Evolutionary conservation across 2,888 invertebrate species (phyloP), one percentile per base, ranked within the genome.

Genomic region (Protophormia terraenovae): DNA sequence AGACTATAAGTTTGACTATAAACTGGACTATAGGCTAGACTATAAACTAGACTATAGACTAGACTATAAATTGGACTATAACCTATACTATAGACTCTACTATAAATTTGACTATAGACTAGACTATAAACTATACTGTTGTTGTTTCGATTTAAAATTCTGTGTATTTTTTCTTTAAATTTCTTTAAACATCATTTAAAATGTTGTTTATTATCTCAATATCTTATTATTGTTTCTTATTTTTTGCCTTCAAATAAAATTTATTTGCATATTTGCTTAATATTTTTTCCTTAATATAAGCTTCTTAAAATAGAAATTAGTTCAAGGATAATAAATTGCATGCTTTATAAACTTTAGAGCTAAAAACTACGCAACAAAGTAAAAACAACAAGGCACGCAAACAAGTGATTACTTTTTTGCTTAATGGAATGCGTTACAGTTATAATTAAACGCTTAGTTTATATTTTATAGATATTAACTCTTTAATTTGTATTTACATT

Each of bases 331-430:
- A 27, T 50, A 22, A 24, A 3, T 64, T 76, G 64, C 75, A 62
- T 50, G 73, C 47, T 62, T 12, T 47, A 50, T n/a, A 35, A 73
- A 60, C 45, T 38, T 50, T 38, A 38, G 64, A 75, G 75, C 14
- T 64, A 64, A 64, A 50, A 24, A 29, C n/a, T n/a, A n/a, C n/a
- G n/a, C n/a, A n/a, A n/a, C 7, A 19, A 27, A 55, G 35, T 7
- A 69, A n/a, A 27, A 55, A 55, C n/a, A 12, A 41, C 29, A 41
- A 6, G 38, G 64, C 75, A 76, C 53, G 75, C 75, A 50, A 76
- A n/a, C 32, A 38, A 41, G 24, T 64, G 27, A 64, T 76, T 53
- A 76, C 19, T 8, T 76, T 38, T 64, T 73, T n/a, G n/a, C 8
- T 22, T 27, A 29, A 55, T 55, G 2, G n/a, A 29, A 27, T 27